Conservation (phyloP, 2,113 vertebrate species). For the Thalassoma bifasciatum region DNA sequence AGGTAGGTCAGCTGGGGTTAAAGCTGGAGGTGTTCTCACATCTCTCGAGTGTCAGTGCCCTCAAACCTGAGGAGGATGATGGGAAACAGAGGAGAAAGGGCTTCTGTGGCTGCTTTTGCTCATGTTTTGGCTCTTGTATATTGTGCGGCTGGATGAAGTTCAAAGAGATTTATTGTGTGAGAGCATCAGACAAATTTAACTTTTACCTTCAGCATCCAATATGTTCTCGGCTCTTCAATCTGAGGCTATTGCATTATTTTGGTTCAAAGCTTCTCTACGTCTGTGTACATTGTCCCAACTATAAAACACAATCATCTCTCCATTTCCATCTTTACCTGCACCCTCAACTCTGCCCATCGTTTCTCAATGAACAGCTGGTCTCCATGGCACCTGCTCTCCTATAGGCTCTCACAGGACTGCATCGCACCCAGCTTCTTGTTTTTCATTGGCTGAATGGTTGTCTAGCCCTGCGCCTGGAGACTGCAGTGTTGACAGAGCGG, state of each 20-base stretch:
- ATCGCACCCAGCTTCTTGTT: constrained; percentile 10
- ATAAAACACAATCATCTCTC: constrained; percentile 12
- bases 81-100: constrained; percentile 15
- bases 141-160: background rate
- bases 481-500: constrained; percentile 77
- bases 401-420: constrained; percentile 40
- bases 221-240: background rate
- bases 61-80: constrained; percentile 3
- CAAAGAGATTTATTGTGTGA: background rate
- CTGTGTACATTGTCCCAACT: constrained; percentile 6
- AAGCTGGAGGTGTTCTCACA: constrained; percentile 54
- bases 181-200: constrained; percentile 5
- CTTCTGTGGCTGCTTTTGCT: constrained; percentile 15
- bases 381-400: constrained; percentile 60
- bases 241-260: constrained; percentile 4
- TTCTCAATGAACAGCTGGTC: constrained; percentile 57
- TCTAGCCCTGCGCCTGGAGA: constrained; percentile 47
- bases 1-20: constrained; percentile 81
- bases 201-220: background rate
- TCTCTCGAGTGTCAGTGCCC: constrained; percentile 28
- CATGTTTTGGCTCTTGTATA: background rate
- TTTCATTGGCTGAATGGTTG: constrained; percentile 50
- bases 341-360: constrained; percentile 37
- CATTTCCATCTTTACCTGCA: constrained; percentile 30
- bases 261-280: constrained; percentile 34